Base-by-base conservation (phyloP, 2,113 vertebrate genomes). In the Vombatus ursinus region DNA sequence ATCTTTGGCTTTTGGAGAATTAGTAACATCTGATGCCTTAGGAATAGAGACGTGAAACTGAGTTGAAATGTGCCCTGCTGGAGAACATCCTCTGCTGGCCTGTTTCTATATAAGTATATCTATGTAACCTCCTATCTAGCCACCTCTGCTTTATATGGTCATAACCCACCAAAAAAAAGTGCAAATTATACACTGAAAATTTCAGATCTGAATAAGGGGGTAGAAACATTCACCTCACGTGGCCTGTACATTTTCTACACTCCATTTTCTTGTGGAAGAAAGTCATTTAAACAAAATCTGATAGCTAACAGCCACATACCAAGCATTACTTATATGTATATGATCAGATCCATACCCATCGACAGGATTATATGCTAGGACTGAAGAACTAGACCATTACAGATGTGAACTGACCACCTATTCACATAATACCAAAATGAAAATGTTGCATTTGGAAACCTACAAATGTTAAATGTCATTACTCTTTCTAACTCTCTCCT, bases 1-100 rank as follows among this genome's bases (percentile, higher is more conserved):
- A 98, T 98, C 97, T 98, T 98, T 94, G 96, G 96, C 96, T 98
- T 98, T 98, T 97, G 96, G 98, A 98, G 98, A 99, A 98, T 98
- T 98, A 98, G 98, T 95, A 97, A 97, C 97, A 97, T 98, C 96
- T 96, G 98, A 97, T 98, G 98, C 98, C 98, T 98, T 94, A 97
- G 97, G 98, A 44, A 98, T 9, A 98, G 95, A 98, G 97, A 98
- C 96, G 95, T 96, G 98, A 98, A 98, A 99, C 98, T 98, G 98
- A 98, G 97, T 98, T 98, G 97, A 98, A 98, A 98, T 98, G 98
- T 92, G 93, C 98, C 96, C 97, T 49, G 94, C 95, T 98, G 97
- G 98, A 96, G 97, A 97, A 94, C 96, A 95, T 96, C 95, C 97
- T 97, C 97, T 95, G 93, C 95, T 97, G 92, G 94, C 96, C 97